phyloP scores from a whole-genome alignment of 2,113 vertebrate genomes.

The Syrmaticus mikado region DNA sequence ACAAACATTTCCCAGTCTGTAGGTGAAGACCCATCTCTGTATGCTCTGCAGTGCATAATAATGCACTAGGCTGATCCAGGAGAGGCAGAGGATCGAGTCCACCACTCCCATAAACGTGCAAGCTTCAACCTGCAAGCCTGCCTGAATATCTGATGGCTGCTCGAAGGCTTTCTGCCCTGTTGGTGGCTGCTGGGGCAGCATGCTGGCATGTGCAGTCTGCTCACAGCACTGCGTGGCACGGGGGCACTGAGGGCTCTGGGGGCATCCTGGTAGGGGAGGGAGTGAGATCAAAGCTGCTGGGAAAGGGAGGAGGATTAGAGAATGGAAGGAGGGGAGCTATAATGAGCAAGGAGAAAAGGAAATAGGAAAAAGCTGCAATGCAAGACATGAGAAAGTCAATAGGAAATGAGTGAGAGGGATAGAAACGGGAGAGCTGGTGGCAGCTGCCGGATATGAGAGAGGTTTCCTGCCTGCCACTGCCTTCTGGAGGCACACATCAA shows the following conservation, averaged over 20 bases:
- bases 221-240: neutral
- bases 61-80: neutral
- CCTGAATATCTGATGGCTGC: constrained; percentile 43
- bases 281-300: constrained; percentile 3
- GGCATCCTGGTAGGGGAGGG: neutral
- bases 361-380: constrained; percentile 65
- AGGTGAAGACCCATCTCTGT: neutral
- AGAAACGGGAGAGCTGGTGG: constrained; percentile 38
- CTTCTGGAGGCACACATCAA: neutral
- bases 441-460: constrained; percentile 35
- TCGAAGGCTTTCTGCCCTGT: neutral
- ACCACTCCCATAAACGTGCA: constrained; percentile 52
- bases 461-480: constrained; percentile 15
- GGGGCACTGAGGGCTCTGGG: neutral
- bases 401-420: constrained; percentile 43
- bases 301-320: neutral
- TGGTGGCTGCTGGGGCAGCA: constrained; percentile 39
- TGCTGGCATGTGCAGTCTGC: constrained; percentile 38
- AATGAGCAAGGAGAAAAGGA: neutral
- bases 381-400: constrained; percentile 15
- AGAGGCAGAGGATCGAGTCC: neutral
- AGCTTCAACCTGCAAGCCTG: constrained; percentile 53
- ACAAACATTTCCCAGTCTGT: neutral
- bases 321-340: neutral
- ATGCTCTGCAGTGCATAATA: neutral